Evolutionary conservation across 2,888 invertebrate species (phyloP), one percentile per base, ranked within the genome.

Genomic region (Ernsta delagoae): DNA sequence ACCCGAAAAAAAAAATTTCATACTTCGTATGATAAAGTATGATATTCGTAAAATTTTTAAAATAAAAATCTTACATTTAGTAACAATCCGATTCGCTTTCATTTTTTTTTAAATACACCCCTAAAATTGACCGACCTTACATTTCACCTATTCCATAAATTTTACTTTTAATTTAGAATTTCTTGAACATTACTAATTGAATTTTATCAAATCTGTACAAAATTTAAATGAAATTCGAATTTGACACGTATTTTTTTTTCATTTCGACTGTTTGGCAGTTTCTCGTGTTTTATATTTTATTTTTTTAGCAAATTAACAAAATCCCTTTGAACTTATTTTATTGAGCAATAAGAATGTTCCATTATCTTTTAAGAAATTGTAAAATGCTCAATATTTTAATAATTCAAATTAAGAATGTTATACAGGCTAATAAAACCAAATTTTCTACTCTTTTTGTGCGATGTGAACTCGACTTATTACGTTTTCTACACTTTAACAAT

Each of bases 381-480:
- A 45, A 1, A 34, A 56, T 48, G 45, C 24, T 56, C 36, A 61
- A 64, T 57, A 71, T 65, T 54, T 24, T 9, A 54, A 31, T 50
- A 48, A 59, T 61, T 54, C 71, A 73, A 66, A 68, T 69, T 77
- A 1, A 74, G 72, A 73, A 57, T 34, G 12, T 36, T 50, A 36
- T 24, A 54, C 11, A 68, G 62, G 68, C 68, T 59, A 68, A 57
- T 50, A 41, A 68, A 68, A 68, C 62, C 64, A 64, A 69, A 70
- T 59, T 64, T 70, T 76, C 90, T 92, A 92, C 87, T 78, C 78
- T 78, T 75, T 91, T 92, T 92, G 92, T 92, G 92, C 92, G 90
- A 90, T 78, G 77, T 81, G 87, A 88, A 85, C 85, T 83, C 87
- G 90, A 90, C 89, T 80, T 79, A 83, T 83, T 82, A 79, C 79